Percentiles rank a stretch among this genome's conserved stretches.
Evolutionary conservation across 2,113 vertebrate species (phyloP).

Genomic region (Emydura subglobosa): DNA sequence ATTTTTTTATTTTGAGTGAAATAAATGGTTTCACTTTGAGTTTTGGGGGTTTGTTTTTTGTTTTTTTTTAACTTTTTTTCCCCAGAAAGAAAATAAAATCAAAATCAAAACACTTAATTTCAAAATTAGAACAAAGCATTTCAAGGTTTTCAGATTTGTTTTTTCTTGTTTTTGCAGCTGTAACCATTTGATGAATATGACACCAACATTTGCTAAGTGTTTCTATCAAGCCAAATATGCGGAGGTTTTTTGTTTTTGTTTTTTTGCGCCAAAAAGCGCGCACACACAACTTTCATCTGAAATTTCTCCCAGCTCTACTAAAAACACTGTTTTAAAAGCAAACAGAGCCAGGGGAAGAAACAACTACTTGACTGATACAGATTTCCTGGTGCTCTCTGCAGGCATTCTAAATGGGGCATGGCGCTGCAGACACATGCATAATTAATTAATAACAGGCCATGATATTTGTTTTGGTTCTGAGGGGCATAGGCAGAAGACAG

Average conservation of each 20-base stretch:
- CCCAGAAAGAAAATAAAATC: not conserved
- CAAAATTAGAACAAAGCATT: not conserved
- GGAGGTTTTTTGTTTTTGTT: not conserved
- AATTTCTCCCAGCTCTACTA: not conserved
- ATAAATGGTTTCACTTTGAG: too few species aligned
- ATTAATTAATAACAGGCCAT: not conserved
- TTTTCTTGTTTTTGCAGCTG: too few species aligned
- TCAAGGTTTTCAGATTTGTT: not conserved
- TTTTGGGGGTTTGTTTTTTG: not conserved
- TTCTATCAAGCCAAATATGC: not conserved
- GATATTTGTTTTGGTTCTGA: not conserved
- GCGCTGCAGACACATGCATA: not conserved
- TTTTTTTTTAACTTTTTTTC: too few species aligned
- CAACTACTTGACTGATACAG: not conserved
- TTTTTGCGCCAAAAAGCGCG: not conserved
- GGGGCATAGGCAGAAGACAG: not conserved
- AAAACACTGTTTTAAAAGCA: not conserved
- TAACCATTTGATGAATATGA: not conserved
- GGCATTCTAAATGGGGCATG: not conserved
- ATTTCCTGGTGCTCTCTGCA: not conserved
- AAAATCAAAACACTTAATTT: not conserved
- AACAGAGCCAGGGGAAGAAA: not conserved
- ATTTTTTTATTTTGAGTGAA: too few species aligned
- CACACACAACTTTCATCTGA: not conserved
- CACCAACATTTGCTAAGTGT: not conserved